These are phyloP conservation scores for Meiosimyza platycephala DNA, from an alignment of 2,888 invertebrate species.

Conservation along the genomic window DNA sequence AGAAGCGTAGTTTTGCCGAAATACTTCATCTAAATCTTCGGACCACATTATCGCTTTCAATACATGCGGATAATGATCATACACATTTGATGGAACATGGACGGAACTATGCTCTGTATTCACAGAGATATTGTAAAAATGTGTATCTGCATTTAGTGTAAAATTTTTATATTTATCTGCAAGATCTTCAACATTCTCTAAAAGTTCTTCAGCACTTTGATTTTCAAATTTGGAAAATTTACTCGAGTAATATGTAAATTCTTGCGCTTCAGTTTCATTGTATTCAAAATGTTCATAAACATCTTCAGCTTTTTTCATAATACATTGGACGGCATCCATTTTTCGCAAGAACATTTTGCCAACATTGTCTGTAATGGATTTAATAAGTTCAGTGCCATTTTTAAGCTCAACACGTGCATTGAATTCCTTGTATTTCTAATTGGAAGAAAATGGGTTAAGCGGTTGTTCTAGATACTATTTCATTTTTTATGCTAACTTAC, in stretches of 20 bases:
- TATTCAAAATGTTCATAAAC: conserved; percentile 74
- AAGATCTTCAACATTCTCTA: conserved; percentile 57
- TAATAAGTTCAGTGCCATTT: conserved; percentile 82
- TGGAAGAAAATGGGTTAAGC: background rate
- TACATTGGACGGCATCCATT: conserved; percentile 90
- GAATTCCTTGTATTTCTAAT: conserved; percentile 80
- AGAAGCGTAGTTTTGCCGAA: conserved; percentile 84
- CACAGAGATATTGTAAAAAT: conserved; percentile 86
- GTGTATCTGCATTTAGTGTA: conserved; percentile 77
- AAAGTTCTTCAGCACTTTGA: conserved; percentile 53
- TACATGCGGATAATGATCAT: conserved; percentile 79
- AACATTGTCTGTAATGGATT: conserved; percentile 83
- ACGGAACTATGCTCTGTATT: conserved; percentile 86
- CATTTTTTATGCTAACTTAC: conserved; percentile 69
- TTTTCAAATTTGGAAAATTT: conserved; percentile 76
- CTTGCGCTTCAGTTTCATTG: conserved; percentile 62
- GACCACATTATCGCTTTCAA: conserved; percentile 91
- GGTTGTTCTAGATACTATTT: background rate
- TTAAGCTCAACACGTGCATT: conserved; percentile 84
- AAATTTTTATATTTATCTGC: conserved; percentile 70
- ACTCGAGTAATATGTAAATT: conserved; percentile 78
- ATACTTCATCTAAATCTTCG: conserved; percentile 83
- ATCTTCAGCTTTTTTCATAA: conserved; percentile 80
- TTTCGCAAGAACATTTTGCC: conserved; percentile 87
- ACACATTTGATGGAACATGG: conserved; percentile 95